Conservation (phyloP, 2,797 vertebrate genomes). For the Rhabdomys pumilio region DNA sequence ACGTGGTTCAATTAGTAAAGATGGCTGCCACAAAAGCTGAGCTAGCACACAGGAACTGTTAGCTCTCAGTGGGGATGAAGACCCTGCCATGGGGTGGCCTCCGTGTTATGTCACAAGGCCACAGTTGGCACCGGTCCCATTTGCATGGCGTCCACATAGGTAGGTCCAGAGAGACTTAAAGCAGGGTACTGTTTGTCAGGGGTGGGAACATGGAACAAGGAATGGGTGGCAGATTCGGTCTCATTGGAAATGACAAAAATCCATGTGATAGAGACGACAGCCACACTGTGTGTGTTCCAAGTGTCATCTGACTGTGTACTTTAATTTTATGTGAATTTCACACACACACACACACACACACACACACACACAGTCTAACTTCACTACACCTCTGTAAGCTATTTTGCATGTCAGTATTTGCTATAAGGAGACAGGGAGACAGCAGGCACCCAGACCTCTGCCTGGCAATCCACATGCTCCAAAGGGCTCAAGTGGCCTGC, state of each 20-base stretch:
- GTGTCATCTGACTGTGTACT: neutral
- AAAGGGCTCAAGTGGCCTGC: neutral
- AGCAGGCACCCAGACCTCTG: neutral
- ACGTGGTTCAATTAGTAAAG: neutral
- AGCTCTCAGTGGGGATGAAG: neutral
- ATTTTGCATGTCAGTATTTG: neutral
- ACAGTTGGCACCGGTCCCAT: neutral
- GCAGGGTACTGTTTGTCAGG: neutral
- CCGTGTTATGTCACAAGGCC: neutral
- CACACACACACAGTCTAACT: too few relatives aligned
- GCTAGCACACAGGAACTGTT: neutral
- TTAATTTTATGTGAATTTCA: constrained; percentile 26
- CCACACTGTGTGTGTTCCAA: neutral
- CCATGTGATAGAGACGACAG: neutral
- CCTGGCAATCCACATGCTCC: neutral
- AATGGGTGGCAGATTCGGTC: neutral
- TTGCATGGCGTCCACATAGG: neutral
- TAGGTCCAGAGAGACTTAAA: neutral
- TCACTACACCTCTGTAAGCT: neutral
- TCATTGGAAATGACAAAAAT: neutral
- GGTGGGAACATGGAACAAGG: neutral
- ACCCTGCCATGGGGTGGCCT: accelerated
- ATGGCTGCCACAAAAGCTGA: neutral
- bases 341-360: neutral
- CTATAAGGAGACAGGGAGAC: neutral